phyloP scores from a whole-genome alignment of 2,888 invertebrate genomes.

The Acleris literana region DNA sequence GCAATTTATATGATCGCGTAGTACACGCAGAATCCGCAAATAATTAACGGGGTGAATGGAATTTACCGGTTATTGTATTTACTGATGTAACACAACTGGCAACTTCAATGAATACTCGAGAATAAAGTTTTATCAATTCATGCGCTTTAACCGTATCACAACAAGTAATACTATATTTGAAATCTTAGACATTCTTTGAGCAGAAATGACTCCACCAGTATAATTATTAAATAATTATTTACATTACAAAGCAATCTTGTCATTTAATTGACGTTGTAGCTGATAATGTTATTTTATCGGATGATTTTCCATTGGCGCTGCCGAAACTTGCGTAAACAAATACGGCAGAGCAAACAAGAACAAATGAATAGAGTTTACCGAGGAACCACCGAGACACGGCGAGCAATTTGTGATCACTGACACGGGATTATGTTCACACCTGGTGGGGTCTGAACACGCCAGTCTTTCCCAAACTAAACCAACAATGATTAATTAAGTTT shows the following conservation, averaged over 20 bases:
- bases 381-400: conserved; percentile 61
- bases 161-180: too few relatives aligned
- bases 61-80: too few relatives aligned
- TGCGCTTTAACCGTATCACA: too few relatives aligned
- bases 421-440: conserved; percentile 51
- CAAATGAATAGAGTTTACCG: conserved; percentile 67
- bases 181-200: too few relatives aligned
- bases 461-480: conserved; percentile 8
- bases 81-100: too few relatives aligned
- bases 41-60: conserved; percentile 22
- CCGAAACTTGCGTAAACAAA: conserved; percentile 54
- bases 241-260: not conserved
- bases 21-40: conserved; percentile 49
- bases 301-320: conserved; percentile 40
- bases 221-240: not conserved
- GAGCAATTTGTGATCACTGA: conserved; percentile 63
- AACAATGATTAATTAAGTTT: conserved; percentile 5
- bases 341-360: conserved; percentile 60
- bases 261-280: not conserved
- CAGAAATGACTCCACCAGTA: not conserved
- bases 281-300: conserved; percentile 36
- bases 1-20: conserved; percentile 71
- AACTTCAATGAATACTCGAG: too few relatives aligned
- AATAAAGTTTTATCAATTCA: too few relatives aligned
- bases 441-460: conserved; percentile 50